Evolutionary conservation across 2,888 invertebrate genomes (phyloP), one percentile per base, ranked within the genome.

Genomic region (Napeogenes inachia): DNA sequence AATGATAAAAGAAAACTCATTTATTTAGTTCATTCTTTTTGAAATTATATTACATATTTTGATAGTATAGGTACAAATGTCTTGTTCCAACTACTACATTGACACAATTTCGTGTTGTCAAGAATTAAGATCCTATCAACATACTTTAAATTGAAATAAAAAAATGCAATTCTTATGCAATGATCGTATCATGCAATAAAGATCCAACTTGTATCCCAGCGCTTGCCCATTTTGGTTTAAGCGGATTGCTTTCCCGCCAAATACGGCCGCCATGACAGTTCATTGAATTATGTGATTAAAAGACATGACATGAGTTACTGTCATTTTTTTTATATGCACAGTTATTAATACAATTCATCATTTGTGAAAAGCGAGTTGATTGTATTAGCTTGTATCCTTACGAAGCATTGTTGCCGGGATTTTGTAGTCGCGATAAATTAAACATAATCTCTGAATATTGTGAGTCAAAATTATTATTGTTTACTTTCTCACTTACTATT

Each of bases 171-270:
- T 73, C 71, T 76, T 78, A 75, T 76, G 78, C 77, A 79, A 79
- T 67, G 67, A 63, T 70, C 71, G 73, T 75, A 77, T 79, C 79
- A 80, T 80, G 86, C 83, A 83, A 81, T 87, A 87, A 85, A 87
- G 84, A 85, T 80, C 81, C 82, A 82, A 83, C 21, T 21, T 21
- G 80, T 82, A 84, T 83, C 82, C 80, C 80, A 75, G 70, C 76
- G 35, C 69, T 75, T 79, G 82, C 85, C 89, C 80, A 81, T 84
- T 88, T 85, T 77, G 82, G 88, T 73, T 76, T 81, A 86, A 87
- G 85, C 85, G 82, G 85, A 87, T 89, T 85, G 88, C 89, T 90
- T 89, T 90, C 89, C 84, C 88, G 82, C 89, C 90, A 89, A 87
- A 88, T 88, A 88, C 78, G 88, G 89, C 71, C 69, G 78, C 80